These are phyloP conservation scores for Pangasius djambal DNA, from an alignment of 2,797 vertebrate species.

Conservation along the genomic window DNA sequence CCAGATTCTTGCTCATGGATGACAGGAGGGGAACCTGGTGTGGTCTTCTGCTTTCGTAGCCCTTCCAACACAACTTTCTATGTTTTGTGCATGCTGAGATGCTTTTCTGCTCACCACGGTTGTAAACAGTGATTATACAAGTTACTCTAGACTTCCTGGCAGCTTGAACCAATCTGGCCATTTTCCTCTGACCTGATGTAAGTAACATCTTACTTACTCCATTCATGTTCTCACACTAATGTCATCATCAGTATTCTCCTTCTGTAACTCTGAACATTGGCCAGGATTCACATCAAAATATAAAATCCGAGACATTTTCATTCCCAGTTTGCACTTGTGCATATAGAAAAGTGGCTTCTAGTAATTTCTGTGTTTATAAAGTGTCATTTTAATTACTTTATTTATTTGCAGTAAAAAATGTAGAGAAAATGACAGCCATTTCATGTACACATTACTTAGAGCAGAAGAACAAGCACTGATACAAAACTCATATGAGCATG, in stretches of 20 bases:
- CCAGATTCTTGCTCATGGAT: too few species aligned
- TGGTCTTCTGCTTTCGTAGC: neutral
- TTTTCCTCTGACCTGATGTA: neutral
- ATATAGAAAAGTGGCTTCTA: too few species aligned
- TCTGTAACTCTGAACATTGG: neutral
- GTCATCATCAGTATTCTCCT: neutral
- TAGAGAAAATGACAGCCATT: neutral
- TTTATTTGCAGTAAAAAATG: neutral
- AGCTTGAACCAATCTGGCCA: neutral
- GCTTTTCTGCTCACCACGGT: neutral
- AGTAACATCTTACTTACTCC: neutral
- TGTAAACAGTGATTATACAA: neutral
- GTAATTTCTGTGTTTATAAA: neutral
- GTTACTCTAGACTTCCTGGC: neutral
- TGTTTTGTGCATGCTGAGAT: neutral
- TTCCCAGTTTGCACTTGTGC: neutral
- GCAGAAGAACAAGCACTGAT: neutral
- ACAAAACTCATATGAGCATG: slow-evolving; percentile 2
- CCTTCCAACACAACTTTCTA: too few species aligned
- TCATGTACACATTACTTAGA: neutral
- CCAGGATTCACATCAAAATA: neutral
- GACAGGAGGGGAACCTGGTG: too few species aligned
- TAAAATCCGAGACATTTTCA: neutral
- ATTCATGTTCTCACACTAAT: neutral
- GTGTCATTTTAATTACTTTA: neutral